Evolutionary conservation across 2,888 invertebrate species (phyloP).

Genomic region (Eupeodes luniger): DNA sequence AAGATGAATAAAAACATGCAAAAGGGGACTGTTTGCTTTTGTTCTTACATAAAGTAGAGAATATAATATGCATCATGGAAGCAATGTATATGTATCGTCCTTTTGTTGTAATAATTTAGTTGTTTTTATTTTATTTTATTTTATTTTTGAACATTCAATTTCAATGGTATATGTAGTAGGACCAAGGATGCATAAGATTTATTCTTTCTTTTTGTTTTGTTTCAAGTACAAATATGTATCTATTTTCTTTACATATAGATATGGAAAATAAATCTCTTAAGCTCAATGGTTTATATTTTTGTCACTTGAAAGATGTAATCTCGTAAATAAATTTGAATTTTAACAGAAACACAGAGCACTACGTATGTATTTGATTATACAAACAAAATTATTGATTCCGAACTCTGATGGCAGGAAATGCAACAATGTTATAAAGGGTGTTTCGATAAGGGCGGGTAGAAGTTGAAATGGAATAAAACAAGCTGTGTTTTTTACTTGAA

Average conservation of each 20-base stretch:
- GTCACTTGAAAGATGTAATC: slow-evolving; percentile 33
- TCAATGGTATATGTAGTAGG: slow-evolving; percentile 21
- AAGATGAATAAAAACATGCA: slow-evolving; percentile 29
- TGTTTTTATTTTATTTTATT: slow-evolving; percentile 37
- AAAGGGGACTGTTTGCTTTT: slow-evolving; percentile 40
- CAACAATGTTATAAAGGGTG: no score
- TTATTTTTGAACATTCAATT: slow-evolving; percentile 37
- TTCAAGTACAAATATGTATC: background rate
- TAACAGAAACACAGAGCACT: background rate
- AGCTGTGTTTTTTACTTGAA: no score
- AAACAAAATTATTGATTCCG: no score
- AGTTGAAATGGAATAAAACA: no score
- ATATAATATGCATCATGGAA: background rate
- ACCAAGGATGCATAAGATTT: slow-evolving; percentile 45
- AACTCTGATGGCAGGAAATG: no score
- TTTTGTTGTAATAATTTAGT: slow-evolving; percentile 42
- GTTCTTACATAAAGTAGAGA: slow-evolving; percentile 30
- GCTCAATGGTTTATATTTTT: slow-evolving; percentile 25
- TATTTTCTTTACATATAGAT: background rate
- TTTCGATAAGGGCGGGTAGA: no score
- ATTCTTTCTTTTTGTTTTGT: background rate
- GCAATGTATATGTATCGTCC: slow-evolving; percentile 14
- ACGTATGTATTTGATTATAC: no score
- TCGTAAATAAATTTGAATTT: slow-evolving; percentile 1
- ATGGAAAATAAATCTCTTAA: slow-evolving; percentile 25